Evolutionary conservation across 2,888 invertebrate species (phyloP).

Genomic region (Philhelius pedissequus): DNA sequence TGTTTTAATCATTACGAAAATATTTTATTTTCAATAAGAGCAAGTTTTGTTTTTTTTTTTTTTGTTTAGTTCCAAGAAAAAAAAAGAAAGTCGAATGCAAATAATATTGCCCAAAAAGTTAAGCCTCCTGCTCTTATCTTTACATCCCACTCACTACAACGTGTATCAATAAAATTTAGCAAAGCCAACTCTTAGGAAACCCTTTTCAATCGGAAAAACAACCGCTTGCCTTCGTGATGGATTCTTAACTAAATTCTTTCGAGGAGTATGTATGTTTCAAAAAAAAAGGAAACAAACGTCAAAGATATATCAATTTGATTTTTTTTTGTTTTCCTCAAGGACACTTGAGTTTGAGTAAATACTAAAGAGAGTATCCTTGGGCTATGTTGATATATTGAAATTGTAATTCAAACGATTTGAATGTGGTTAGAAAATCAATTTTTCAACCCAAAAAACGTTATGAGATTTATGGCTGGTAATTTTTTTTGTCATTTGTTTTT

Average conservation of each 20-base stretch:
- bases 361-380: background rate
- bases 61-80: too few relatives aligned
- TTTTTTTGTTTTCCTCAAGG: background rate
- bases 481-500: background rate
- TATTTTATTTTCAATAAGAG: too few relatives aligned
- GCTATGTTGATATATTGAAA: constrained; percentile 28
- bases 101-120: background rate
- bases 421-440: constrained; percentile 34
- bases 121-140: too few relatives aligned
- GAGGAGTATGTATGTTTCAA: background rate
- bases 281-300: background rate
- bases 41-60: too few relatives aligned
- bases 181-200: background rate
- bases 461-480: constrained; percentile 10
- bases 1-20: too few relatives aligned
- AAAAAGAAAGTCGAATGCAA: background rate
- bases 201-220: background rate
- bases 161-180: background rate
- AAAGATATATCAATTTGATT: constrained; percentile 17
- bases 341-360: background rate
- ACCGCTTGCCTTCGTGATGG: background rate
- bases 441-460: constrained; percentile 18
- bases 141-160: background rate
- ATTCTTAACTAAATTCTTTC: background rate
- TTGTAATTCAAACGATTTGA: constrained; percentile 26